Evolutionary conservation across 2,888 invertebrate species (phyloP), one percentile per base, ranked within the genome.

Genomic region (Cinara cedri): DNA sequence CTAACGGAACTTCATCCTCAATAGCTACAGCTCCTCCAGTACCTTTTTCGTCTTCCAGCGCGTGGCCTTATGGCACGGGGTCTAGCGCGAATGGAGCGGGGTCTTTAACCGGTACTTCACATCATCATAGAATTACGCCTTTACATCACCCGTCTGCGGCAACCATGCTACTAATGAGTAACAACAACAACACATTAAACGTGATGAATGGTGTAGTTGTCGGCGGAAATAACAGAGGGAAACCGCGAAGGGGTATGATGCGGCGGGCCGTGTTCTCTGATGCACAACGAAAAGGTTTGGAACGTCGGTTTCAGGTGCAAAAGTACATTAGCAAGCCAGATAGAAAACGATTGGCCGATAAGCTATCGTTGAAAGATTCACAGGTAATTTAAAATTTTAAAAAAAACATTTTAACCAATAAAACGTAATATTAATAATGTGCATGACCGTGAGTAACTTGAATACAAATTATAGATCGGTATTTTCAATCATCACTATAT

Each of bases 301-400:
- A 98, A 87, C 93, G 96, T 85, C 88, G 96, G 85, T 98, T 98
- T 88, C 96, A 96, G 86, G 91, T 96, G 72, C 98, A 98, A 87
- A 98, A 98, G 87, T 98, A 98, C 88, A 98, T 98, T 86, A 97
- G 96, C 85, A 98, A 98, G 86, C 98, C 98, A 0, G 98, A 98
- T 86, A 89, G 98, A 86, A 98, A 97, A 89, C 97, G 97, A 85
- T 87, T 98, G 82, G 98, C 98, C 0, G 97, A 97, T 86, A 95
- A 97, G 86, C 89, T 98, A 71, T 97, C 97, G 13, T 89, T 98
- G 14, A 98, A 98, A 86, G 98, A 98, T 85, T 97, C 97, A 82
- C 98, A 98, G 93, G 98, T 97, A 84, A 88, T 89, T 82, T 4
- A 26, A 75, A 68, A 60, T 4, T 34, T 4, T 60, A n/a, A n/a